These are phyloP conservation scores for Porites lobata DNA, from an alignment of 92 coral and sea anemone genomes.

Conservation along the genomic window DNA sequence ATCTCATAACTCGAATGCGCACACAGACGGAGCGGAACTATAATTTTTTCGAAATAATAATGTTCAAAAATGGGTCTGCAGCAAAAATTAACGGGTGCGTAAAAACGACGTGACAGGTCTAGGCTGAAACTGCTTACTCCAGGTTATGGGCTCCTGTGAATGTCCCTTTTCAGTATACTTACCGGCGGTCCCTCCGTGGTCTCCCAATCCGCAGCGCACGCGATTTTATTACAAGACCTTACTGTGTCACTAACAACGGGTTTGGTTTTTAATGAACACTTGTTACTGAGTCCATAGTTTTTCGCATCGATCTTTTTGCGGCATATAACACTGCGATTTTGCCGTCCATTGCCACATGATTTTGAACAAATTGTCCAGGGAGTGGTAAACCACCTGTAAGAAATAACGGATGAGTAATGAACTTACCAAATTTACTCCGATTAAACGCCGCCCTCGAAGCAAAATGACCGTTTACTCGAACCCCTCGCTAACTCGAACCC, in stretches of 20 bases:
- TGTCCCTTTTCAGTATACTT: background rate
- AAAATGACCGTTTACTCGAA: too few species aligned
- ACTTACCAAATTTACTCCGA: too few species aligned
- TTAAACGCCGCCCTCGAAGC: too few species aligned
- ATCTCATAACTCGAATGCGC: too few species aligned
- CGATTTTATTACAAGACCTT: constrained; percentile 5
- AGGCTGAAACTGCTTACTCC: background rate
- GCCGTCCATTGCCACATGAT: constrained; percentile 1
- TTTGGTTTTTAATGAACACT: background rate
- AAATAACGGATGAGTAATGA: background rate
- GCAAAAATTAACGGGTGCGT: background rate
- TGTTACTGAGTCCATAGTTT: background rate
- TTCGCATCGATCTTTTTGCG: background rate
- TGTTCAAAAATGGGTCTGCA: too few species aligned
- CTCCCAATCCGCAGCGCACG: constrained; percentile 16
- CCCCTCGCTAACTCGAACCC: too few species aligned
- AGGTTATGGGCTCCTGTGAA: too few species aligned
- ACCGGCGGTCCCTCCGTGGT: constrained; percentile 11
- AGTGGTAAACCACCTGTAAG: constrained; percentile 6
- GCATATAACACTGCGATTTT: background rate
- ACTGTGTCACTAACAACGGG: background rate
- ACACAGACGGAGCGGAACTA: too few species aligned
- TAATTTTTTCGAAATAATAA: too few species aligned
- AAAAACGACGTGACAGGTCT: background rate
- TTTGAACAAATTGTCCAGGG: background rate